These are phyloP conservation scores for Erpetoichthys calabaricus DNA, from an alignment of 2,797 vertebrate genomes.

Conservation along the genomic window DNA sequence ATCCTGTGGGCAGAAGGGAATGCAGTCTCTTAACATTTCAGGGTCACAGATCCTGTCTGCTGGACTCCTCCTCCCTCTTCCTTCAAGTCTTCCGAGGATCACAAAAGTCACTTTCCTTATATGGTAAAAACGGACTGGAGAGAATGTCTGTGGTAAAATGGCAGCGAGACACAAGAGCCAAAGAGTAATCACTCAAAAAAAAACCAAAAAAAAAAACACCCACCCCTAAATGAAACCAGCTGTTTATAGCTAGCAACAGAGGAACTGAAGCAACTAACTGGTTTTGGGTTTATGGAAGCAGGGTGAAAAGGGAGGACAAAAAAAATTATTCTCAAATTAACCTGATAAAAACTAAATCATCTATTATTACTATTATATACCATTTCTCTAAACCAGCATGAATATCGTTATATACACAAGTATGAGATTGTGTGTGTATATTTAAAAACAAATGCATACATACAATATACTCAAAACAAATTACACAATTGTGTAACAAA, in stretches of 20 bases:
- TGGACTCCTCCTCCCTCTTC: slow-evolving; percentile 53
- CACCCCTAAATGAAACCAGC: slow-evolving; percentile 44
- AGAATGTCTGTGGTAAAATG: slow-evolving; percentile 51
- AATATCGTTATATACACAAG: too few species aligned
- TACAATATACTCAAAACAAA: too few species aligned
- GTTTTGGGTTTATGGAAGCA: too few species aligned
- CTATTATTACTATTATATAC: too few species aligned
- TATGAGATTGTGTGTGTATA: too few species aligned
- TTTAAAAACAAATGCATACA: too few species aligned
- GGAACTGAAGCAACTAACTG: not conserved
- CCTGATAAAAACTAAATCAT: too few species aligned
- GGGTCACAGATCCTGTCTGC: slow-evolving; percentile 26
- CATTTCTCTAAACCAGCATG: too few species aligned
- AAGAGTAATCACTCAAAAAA: slow-evolving; percentile 36
- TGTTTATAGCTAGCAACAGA: slow-evolving; percentile 27
- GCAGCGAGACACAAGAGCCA: slow-evolving; percentile 47
- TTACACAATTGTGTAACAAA: too few species aligned
- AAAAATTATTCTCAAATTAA: too few species aligned
- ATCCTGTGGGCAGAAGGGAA: slow-evolving; percentile 5
- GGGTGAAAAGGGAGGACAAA: too few species aligned
- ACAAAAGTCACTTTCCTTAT: slow-evolving; percentile 49
- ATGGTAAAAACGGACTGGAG: slow-evolving; percentile 62
- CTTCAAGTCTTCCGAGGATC: slow-evolving; percentile 50
- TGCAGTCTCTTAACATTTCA: slow-evolving; percentile 30
- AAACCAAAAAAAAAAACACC: too few species aligned